These are phyloP conservation scores for Sphaeramia orbicularis DNA, from an alignment of 2,797 vertebrate species.

Conservation along the genomic window DNA sequence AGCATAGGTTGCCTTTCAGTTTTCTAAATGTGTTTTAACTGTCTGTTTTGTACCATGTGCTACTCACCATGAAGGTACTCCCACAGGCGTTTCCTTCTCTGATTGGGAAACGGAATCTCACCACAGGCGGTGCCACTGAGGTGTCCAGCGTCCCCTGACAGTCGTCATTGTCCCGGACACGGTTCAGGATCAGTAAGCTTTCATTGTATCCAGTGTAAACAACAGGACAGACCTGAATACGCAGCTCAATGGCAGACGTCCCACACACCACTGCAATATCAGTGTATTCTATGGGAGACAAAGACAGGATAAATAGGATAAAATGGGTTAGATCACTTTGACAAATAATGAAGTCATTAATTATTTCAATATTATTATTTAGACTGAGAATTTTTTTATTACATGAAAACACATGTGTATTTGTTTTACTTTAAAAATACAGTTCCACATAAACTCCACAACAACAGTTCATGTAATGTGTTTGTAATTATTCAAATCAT, in stretches of 20 bases:
- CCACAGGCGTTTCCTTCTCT: conserved; percentile 76
- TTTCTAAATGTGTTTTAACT: conserved; percentile 13
- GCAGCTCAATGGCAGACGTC: conserved; percentile 76
- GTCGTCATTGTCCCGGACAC: conserved; percentile 26
- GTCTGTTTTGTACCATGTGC: neutral
- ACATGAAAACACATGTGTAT: too few relatives aligned
- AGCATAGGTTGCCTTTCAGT: neutral
- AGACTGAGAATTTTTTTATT: neutral
- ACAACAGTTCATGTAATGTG: neutral
- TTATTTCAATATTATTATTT: too few relatives aligned
- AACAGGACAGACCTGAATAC: conserved; percentile 78
- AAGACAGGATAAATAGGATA: neutral
- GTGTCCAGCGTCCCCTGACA: conserved; percentile 75
- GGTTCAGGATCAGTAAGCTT: conserved; percentile 78
- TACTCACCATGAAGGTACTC: conserved; percentile 79
- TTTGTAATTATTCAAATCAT: neutral
- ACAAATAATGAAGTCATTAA: too few relatives aligned
- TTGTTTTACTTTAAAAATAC: neutral
- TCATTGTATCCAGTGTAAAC: conserved; percentile 82
- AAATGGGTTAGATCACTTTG: too few relatives aligned
- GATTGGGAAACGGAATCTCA: conserved; percentile 82
- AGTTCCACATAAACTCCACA: neutral
- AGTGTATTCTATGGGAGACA: conserved; percentile 71
- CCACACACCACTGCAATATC: conserved; percentile 81
- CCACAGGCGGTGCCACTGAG: conserved; percentile 65